Base-by-base conservation (phyloP, 2,113 vertebrate species). In the Ptychochromis oligacanthus region DNA sequence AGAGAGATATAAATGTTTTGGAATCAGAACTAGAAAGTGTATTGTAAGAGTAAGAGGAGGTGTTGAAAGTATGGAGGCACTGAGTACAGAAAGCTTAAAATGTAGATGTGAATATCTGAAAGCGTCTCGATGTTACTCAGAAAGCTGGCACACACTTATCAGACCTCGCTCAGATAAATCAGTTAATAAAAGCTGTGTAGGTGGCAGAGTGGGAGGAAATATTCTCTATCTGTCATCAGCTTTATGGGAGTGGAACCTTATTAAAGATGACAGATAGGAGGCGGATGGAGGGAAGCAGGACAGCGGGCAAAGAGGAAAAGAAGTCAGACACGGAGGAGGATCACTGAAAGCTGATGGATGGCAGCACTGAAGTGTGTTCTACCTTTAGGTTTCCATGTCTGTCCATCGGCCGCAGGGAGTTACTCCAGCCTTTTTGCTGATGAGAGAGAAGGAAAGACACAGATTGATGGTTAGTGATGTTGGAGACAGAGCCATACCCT, bases 401-500 rank as follows among this genome's bases (percentile, higher is more conserved):
- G 84, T 92, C 91, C 80, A 91, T 79, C 34, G 91, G 92, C 62
- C 90, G 75, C 90, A 91, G 88, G 62, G 91, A 85, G 70, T 65
- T 36, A 2, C 28, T 88, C 84, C 84, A 86, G 7, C 86, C 83
- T 52, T 92, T 93, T 24, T 92, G 91, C 88, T 90, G 7, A 40
- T 3, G 65, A 65, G 43, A 58, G 17, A 64, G 56, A 28, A 36
- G 70, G 38, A 70, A 36, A 55, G 81, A 46, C 1, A 13, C 58
- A 76, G 72, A 56, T 20, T 34, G 65, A 52, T 13, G 43, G 61
- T 77, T 5, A 55, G 31, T 22, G 58, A 81, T 20, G 67, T 0
- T 15, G 55, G 17, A 86, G 22, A 11, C 3, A 10, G n/a, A 77
- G 11, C 7, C 3, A 7, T 1, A 10, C 15, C 24, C 65, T 7